Evolutionary conservation across 2,113 vertebrate genomes (phyloP).

Genomic region (Corythaixoides concolor): DNA sequence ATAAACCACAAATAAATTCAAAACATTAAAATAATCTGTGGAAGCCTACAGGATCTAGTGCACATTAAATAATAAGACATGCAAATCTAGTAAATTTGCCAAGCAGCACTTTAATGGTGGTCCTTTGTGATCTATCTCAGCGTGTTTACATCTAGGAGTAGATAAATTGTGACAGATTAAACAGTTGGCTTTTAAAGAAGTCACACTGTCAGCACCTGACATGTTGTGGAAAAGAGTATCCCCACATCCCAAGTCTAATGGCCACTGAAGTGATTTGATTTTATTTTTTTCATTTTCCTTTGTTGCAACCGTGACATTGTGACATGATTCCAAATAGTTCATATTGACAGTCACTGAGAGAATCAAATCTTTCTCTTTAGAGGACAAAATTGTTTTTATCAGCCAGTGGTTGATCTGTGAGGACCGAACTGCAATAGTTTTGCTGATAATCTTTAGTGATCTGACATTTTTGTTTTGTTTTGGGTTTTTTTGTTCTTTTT

Average conservation of each 20-base stretch:
- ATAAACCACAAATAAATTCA: not conserved
- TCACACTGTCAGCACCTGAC: not conserved
- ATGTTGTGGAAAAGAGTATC: not conserved
- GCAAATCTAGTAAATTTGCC: not conserved
- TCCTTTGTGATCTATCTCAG: not conserved
- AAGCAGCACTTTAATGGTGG: not conserved
- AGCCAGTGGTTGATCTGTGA: not conserved
- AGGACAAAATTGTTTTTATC: not conserved
- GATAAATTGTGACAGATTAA: not conserved
- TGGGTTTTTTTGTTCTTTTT: not conserved
- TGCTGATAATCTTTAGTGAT: not conserved
- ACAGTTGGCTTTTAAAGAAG: not conserved
- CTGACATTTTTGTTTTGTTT: too few species aligned
- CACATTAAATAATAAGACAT: not conserved
- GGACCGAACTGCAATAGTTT: not conserved
- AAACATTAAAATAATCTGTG: not conserved
- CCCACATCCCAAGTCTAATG: not conserved
- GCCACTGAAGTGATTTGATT: not conserved
- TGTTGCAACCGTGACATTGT: not conserved
- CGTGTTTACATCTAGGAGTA: not conserved
- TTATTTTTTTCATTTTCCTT: not conserved
- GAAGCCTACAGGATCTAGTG: not conserved
- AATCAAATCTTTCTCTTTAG: not conserved
- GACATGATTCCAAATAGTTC: not conserved
- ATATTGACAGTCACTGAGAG: not conserved